These are phyloP conservation scores for Lasioglossum albipes DNA, from an alignment of 1,140 invertebrate species.

Conservation along the genomic window DNA sequence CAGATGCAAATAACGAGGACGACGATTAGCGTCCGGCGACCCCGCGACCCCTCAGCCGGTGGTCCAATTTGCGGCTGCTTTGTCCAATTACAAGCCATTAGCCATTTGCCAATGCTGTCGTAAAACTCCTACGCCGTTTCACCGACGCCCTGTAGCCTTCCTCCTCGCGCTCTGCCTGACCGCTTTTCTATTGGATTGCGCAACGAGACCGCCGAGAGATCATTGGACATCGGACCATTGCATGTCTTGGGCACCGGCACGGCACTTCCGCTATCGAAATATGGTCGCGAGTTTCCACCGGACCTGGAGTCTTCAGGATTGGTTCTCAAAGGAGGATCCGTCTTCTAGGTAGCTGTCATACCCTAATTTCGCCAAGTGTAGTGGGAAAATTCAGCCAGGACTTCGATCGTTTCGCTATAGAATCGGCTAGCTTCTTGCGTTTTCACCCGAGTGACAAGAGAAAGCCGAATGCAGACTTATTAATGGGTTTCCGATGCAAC, in stretches of 20 bases:
- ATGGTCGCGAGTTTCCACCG: not conserved
- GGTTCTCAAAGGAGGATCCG: no score
- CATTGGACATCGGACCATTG: not conserved
- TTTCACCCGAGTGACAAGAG: not conserved
- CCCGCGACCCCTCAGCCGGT: constrained; percentile 65
- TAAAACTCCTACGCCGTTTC: constrained; percentile 63
- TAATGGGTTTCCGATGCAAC: not conserved
- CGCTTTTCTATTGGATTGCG: constrained; percentile 9
- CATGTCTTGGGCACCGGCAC: not conserved
- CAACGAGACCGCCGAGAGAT: not conserved
- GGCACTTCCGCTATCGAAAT: not conserved
- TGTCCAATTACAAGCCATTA: constrained; percentile 71
- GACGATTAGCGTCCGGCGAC: constrained; percentile 69
- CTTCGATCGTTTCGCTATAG: no score
- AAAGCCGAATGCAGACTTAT: not conserved
- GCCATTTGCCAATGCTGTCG: constrained; percentile 60
- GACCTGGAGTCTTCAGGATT: no score
- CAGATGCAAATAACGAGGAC: constrained; percentile 69
- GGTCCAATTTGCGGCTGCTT: constrained; percentile 74
- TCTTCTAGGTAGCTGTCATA: no score
- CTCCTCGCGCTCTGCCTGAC: not conserved
- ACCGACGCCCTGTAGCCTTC: constrained; percentile 45
- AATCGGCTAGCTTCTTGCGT: no score
- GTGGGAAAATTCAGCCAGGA: no score
- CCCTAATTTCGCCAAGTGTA: no score